Evolutionary conservation across 2,888 invertebrate genomes (phyloP), one percentile per base, ranked within the genome.

Genomic region (Melanotus villosus): DNA sequence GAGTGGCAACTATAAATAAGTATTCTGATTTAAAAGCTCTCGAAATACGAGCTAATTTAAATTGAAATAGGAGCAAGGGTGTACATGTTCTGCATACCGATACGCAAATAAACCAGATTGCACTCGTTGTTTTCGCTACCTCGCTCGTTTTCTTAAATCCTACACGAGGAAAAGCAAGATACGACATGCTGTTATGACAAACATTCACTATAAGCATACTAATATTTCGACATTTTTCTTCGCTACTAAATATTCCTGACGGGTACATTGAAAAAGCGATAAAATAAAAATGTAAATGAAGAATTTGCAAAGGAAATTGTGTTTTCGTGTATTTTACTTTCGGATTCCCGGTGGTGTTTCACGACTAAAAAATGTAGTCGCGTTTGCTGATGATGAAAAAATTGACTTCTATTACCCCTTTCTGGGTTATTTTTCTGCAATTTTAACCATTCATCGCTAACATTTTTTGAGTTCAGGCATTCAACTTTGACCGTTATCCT

Each of bases 301-400:
- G 30, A 59, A 43, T 59, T 59, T 59, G 59, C 59, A 45, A 59
- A 59, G 59, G 59, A 59, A 59, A 59, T 59, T 59, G 59, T 59
- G 45, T 59, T 59, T 59, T 59, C 59, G n/a, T 59, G 59, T 59
- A 59, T 59, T 59, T 45, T 45, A 16, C 59, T 16, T 7, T 26
- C 18, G 7, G 23, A 23, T 52, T 52, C 32, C 16, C 12, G 52
- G n/a, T 32, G 21, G n/a, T 32, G 52, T 34, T 52, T 7, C 26
- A 12, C 14, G 26, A 23, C 50, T 50, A n/a, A 50, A 50, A 50
- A 10, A 50, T 50, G 10, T 26, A 50, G 50, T 50, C 32, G 16
- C 9, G 10, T 6, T 7, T 47, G 41, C n/a, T 23, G 47, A 47
- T 47, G 47, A 32, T 18, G 56, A 18, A 56, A 56, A 56, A 56